Evolutionary conservation across 2,888 invertebrate species (phyloP).

Genomic region (Limnephilus lunatus): DNA sequence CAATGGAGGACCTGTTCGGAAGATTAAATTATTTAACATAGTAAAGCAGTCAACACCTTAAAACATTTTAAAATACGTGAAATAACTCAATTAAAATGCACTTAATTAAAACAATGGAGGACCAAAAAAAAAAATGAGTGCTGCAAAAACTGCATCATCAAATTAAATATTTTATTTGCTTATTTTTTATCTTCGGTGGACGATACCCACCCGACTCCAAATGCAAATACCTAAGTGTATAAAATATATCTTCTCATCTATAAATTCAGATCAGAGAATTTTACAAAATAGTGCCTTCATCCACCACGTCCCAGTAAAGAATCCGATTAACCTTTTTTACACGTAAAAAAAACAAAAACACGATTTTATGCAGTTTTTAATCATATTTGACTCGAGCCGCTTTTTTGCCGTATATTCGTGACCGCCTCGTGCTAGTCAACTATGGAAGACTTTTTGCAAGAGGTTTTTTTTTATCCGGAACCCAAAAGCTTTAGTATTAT

Average conservation of each 20-base stretch:
- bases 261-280: neutral
- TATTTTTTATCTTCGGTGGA: too few species aligned
- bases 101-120: too few species aligned
- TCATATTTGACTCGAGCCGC: neutral
- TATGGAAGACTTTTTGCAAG: neutral
- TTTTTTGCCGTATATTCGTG: neutral
- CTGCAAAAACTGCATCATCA: too few species aligned
- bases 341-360: neutral
- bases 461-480: neutral
- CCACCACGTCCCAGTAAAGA: neutral
- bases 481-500: neutral
- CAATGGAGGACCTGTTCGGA: too few species aligned
- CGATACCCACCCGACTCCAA: too few species aligned
- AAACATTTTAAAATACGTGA: too few species aligned
- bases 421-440: neutral
- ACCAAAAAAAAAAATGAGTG: too few species aligned
- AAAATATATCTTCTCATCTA: neutral
- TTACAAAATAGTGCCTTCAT: neutral
- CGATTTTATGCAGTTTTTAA: constrained; percentile 2
- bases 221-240: neutral
- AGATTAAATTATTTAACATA: too few species aligned
- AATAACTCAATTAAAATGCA: too few species aligned
- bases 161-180: too few species aligned
- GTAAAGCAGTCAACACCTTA: too few species aligned
- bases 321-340: neutral